phyloP scores from a whole-genome alignment of 1,140 invertebrate species.

The Heliconius eleuchia region DNA sequence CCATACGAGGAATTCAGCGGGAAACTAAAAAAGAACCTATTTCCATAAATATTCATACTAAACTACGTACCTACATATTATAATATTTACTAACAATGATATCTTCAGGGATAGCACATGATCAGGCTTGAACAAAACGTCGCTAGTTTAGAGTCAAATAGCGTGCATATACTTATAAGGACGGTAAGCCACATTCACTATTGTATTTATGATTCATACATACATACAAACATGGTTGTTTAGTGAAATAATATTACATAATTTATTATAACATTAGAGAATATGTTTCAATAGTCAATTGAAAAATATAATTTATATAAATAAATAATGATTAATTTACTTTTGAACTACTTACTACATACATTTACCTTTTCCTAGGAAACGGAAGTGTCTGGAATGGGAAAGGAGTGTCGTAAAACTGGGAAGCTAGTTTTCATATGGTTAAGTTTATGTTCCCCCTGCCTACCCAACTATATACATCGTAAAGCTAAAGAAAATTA shows the following conservation, averaged over 20 bases:
- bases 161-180: not conserved
- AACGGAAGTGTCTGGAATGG: no score
- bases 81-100: not conserved
- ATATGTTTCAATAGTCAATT: not conserved
- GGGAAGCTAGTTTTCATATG: no score
- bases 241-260: not conserved
- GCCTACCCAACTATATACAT: no score
- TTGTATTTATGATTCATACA: not conserved
- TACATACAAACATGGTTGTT: not conserved
- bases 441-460: no score
- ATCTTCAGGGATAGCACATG: slow-evolving; percentile 4
- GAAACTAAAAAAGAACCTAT: no score
- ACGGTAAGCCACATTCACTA: not conserved
- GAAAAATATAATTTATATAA: no score
- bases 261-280: not conserved
- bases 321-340: no score
- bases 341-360: no score
- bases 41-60: not conserved
- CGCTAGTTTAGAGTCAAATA: not conserved
- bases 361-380: no score
- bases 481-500: no score
- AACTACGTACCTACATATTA: not conserved
- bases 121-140: not conserved
- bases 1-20: no score
- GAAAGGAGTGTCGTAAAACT: no score